Evolutionary conservation across 2,113 vertebrate species (phyloP).

Genomic region (Lathamus discolor): DNA sequence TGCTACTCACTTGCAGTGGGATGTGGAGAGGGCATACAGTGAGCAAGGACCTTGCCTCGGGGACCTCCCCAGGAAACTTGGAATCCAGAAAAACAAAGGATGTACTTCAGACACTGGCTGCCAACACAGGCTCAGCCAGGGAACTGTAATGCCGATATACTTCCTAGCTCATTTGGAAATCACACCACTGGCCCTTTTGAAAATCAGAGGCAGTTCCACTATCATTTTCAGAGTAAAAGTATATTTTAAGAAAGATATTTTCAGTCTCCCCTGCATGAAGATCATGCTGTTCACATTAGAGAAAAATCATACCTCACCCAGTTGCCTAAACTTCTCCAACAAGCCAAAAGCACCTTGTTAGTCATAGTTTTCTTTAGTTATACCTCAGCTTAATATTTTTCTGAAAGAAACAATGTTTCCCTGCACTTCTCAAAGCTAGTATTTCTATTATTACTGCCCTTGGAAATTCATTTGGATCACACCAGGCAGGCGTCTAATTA

Average conservation of each 20-base stretch:
- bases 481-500: not conserved
- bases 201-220: not conserved
- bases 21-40: not conserved
- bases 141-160: not conserved
- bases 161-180: not conserved
- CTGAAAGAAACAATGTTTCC: not conserved
- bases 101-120: not conserved
- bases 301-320: not conserved
- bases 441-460: not conserved
- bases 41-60: not conserved
- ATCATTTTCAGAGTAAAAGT: not conserved
- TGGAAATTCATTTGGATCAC: not conserved
- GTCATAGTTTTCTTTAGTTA: not conserved
- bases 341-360: not conserved
- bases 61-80: not conserved
- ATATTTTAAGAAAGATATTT: not conserved
- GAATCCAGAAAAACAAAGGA: not conserved
- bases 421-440: not conserved
- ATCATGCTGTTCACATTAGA: not conserved
- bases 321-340: not conserved
- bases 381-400: not conserved
- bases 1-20: rapidly evolving
- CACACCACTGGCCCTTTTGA: not conserved
- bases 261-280: not conserved
- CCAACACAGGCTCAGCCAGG: not conserved